Evolutionary conservation across 1,140 invertebrate species (phyloP), one percentile per base, ranked within the genome.

Genomic region (Cydia fagiglandana): DNA sequence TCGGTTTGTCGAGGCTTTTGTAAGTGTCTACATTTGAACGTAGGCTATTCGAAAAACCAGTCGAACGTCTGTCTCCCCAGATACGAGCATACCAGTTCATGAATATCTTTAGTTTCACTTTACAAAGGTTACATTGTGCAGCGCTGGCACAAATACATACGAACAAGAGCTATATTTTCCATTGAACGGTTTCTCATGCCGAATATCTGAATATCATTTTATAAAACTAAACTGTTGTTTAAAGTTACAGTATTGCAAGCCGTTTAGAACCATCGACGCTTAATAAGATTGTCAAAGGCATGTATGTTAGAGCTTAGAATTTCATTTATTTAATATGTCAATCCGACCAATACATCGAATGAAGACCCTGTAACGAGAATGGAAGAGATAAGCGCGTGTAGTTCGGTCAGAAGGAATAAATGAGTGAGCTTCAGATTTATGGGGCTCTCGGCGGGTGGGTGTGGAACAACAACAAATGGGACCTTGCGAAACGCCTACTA

Each of bases 1-100:
- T 70, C 68, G 56, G 74, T 77, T 78, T 78, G 74, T 70, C 64
- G 75, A 70, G 2, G 66, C 66, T 70, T 61, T 70, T 70, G 38
- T 70, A 70, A 41, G 12, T 17, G 73, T 9, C 73, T 73, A 24
- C 73, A 73, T 73, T 73, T 45, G 20, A 30, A 73, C 34, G 12
- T 70, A 41, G 66, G 66, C 30, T 70, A 17, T 70, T 70, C 10
- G 34, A 70, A 70, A 70, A 70, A 70, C 6, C n/a, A 70, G 66
- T 38, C 38, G 9, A 70, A 70, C 66, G 66, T 38, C 56, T 61
- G 56, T 61, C 56, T 61, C 56, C 56, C 56, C 20, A 61, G 56
- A 61, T 61, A 61, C 56, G 56, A 24, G 56, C 56, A 70, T 38
- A 41, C 24, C 66, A 41, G 45, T 38, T 70, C 66, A 70, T 70